Base-by-base conservation (phyloP, 1,140 invertebrate genomes). In the Odontomachus brunneus region DNA sequence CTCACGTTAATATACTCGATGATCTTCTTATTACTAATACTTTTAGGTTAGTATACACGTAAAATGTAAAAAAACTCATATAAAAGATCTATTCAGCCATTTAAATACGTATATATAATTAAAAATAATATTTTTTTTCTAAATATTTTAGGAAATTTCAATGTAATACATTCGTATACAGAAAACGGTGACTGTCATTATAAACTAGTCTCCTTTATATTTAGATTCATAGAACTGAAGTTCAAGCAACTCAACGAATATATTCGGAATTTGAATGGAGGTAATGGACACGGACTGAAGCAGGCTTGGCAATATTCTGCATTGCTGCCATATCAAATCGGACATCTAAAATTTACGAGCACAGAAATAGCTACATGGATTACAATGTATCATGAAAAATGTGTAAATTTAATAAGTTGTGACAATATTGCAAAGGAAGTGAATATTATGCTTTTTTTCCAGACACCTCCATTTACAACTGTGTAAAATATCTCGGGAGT, bases 381-480 rank as follows among this genome's bases (percentile, higher is more conserved):
- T 9, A 0, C 71, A 29, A 29, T 59, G 76, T 80, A 80, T 57
- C 5, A 33, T 33, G 29, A 2, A n/a, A 62, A 49, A 2, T 29
- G 44, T 4, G 2, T 51, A 44, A 74, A 74, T 74, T 55, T 11
- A 0, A 19, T 71, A 11, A 69, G 51, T 29, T 29, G 24, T 3
- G 26, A 4, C 3, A 53, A 69, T 53, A 19, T 51, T 29, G 12
- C 49, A 53, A 9, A 26, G 59, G 24, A n/a, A 59, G 19, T 44
- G 57, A 71, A 71, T n/a, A 26, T 38, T 44, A 2, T 24, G 2
- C 9, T 11, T 22, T 62, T 62, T 1, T n/a, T n/a, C n/a, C 17
- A 62, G 60, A 26, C 60, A 62, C 12, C n/a, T 62, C 12, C 60
- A 17, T 51, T 57, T 67, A n/a, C 63, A 80, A 12, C 38, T 80